A percentile compares a stretch with the other conserved stretches of the same genome.
Conservation (phyloP, 2,113 vertebrate species). For the Mugil cephalus region DNA sequence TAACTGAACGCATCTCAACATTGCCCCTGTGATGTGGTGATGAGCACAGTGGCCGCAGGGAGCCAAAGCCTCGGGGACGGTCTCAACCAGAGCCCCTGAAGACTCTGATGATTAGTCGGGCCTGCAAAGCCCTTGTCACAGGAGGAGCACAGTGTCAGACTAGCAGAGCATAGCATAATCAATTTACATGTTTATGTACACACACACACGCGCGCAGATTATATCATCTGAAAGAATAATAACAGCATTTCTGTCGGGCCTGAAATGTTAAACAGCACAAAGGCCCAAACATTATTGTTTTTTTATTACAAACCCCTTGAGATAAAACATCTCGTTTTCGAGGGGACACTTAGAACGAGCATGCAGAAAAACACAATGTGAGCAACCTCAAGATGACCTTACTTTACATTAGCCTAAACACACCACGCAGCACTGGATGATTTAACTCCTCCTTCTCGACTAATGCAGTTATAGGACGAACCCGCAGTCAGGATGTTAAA, state of each 20-base stretch:
- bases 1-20: constrained; percentile 41
- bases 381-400: constrained; percentile 31
- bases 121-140: constrained; percentile 63
- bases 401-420: constrained; percentile 9
- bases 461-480: constrained; percentile 33
- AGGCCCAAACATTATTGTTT: too few relatives aligned
- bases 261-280: not conserved
- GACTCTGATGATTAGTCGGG: constrained; percentile 62
- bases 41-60: constrained; percentile 53
- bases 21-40: constrained; percentile 46
- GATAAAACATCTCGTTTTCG: too few relatives aligned
- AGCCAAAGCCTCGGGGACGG: constrained; percentile 56
- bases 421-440: constrained; percentile 15
- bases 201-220: constrained; percentile 19
- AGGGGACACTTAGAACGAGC: too few relatives aligned
- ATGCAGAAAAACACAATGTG: too few relatives aligned
- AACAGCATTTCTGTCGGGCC: not conserved
- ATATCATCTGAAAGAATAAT: constrained; percentile 23
- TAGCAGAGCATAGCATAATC: constrained; percentile 61
- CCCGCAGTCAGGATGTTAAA: constrained; percentile 33
- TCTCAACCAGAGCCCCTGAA: constrained; percentile 57
- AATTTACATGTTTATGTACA: constrained; percentile 65
- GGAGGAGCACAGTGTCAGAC: constrained; percentile 66
- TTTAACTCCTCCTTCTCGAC: constrained; percentile 32
- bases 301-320: too few relatives aligned